Evolutionary conservation across 2,888 invertebrate species (phyloP), one percentile per base, ranked within the genome.

Genomic region (Ypsolopha scabrella): DNA sequence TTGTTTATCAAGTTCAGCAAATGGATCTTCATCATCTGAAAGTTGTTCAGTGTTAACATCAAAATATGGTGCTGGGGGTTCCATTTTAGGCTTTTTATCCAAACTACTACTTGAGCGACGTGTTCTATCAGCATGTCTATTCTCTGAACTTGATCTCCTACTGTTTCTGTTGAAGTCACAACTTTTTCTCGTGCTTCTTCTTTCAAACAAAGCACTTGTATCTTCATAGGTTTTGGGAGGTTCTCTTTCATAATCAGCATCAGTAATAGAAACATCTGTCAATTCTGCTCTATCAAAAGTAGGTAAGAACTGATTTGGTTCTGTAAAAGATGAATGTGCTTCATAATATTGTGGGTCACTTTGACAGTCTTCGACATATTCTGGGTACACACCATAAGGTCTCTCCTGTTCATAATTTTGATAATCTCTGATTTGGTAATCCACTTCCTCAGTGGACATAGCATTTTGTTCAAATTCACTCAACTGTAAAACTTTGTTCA

Each of bases 401-500:
- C 64, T 55, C 48, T 54, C 47, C 51, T 38, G 45, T 60, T 45
- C 62, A 38, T 53, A 41, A 33, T 35, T 51, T 35, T 57, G 58
- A 11, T 64, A 62, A 37, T 71, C 71, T 43, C 48, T 44, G 41
- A 55, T 54, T 37, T n/a, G 48, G 53, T 70, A 67, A 58, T 60
- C 66, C 51, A 60, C 37, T 24, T 24, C 24, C 24, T 24, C 24
- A 24, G 24, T 24, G 24, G 24, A 24, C 24, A 24, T 11, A 7
- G 10, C 13, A 35, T 11, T 65, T 48, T 70, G 67, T 33, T 77
- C 75, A 65, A 69, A 67, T 43, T 86, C 74, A 65, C 77, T 72
- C 43, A 85, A 57, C 57, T 88, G 87, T 33, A 90, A 65, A 35
- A 89, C 88, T 67, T 88, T 88, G 55, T 81, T 88, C 0, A 90